phyloP scores from a whole-genome alignment of 64 coral and sea anemone species.

The Stichodactyla helianthus region DNA sequence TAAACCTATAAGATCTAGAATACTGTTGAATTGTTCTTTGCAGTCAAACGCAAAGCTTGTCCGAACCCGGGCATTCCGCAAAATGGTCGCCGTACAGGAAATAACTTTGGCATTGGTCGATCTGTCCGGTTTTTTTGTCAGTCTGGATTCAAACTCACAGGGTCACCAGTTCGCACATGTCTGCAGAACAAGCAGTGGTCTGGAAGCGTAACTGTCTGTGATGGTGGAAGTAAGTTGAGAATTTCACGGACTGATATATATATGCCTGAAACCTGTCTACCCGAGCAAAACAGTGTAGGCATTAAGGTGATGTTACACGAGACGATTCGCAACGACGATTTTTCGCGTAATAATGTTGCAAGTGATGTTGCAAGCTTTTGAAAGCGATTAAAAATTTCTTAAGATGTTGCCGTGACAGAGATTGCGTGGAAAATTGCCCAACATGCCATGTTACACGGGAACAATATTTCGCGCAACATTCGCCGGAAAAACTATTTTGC shows the following conservation, averaged over 20 bases:
- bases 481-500: too few relatives aligned
- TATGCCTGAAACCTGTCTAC: neutral
- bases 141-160: conserved; percentile 49
- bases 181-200: conserved; percentile 45
- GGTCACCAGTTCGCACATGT: conserved; percentile 50
- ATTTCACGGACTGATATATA: neutral
- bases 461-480: too few relatives aligned
- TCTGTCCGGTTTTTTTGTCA: conserved; percentile 47
- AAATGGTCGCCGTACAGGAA: conserved; percentile 48
- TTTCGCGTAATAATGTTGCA: too few relatives aligned
- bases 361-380: too few relatives aligned
- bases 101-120: conserved; percentile 28
- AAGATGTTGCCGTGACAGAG: too few relatives aligned
- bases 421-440: too few relatives aligned
- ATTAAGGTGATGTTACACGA: too few relatives aligned
- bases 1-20: too few relatives aligned
- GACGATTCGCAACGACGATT: too few relatives aligned
- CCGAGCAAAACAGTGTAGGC: too few relatives aligned
- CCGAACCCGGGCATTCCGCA: conserved; percentile 58
- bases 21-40: neutral
- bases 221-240: conserved; percentile 46
- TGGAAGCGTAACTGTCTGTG: conserved; percentile 42
- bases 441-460: too few relatives aligned
- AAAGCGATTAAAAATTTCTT: too few relatives aligned
- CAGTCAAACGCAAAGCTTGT: conserved; percentile 12